Evolutionary conservation across 2,113 vertebrate species (phyloP).

Genomic region (Pituophis catenifer): DNA sequence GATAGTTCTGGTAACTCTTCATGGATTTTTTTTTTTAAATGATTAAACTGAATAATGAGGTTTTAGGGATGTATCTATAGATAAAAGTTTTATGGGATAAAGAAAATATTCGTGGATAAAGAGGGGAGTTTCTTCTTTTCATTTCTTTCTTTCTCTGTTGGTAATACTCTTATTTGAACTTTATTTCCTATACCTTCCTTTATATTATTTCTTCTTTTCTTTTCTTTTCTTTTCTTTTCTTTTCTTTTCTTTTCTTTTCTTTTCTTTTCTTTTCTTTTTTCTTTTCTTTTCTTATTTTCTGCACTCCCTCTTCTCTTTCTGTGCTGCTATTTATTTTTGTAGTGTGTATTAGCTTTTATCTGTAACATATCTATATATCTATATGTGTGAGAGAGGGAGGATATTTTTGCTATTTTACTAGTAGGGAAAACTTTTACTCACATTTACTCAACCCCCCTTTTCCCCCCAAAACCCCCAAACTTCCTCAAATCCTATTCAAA

Average conservation of each 20-base stretch:
- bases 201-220: not conserved
- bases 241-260: not conserved
- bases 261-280: not conserved
- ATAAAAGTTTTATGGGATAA: not conserved
- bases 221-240: no score
- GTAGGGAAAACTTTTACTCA: not conserved
- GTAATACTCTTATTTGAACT: not conserved
- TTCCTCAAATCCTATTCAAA: not conserved
- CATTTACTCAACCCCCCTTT: not conserved
- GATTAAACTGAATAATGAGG: not conserved
- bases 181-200: not conserved
- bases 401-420: not conserved
- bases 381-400: not conserved
- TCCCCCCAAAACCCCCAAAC: not conserved
- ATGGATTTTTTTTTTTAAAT: not conserved
- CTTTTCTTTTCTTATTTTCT: no score
- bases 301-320: no score
- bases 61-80: not conserved
- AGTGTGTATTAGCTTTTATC: not conserved
- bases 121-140: not conserved
- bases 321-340: not conserved
- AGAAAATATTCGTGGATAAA: not conserved
- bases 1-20: not conserved
- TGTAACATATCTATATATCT: not conserved
- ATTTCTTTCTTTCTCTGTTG: not conserved